Evolutionary conservation across 2,888 invertebrate genomes (phyloP), one percentile per base, ranked within the genome.

Genomic region (Stegophylla sp.): DNA sequence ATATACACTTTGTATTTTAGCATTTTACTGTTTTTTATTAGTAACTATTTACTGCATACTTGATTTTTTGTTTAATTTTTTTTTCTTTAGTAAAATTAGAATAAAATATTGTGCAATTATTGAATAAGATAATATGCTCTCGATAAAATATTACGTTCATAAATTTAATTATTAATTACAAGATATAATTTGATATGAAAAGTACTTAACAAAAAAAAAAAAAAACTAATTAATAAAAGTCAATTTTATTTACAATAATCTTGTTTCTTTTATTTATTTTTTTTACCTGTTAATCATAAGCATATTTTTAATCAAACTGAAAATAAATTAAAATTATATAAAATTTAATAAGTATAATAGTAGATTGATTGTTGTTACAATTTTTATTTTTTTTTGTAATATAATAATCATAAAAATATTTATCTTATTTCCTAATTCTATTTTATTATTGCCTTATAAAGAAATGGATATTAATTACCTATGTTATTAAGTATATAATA

Each of bases 11-110:
- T 48, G 71, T 63, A 59, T 71, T 79, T 41, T 48, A 71, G 59
- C 59, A 77, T 77, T 69, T 34, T 69, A 69, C 67, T 77, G 45
- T 67, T 77, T n/a, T n/a, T n/a, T n/a, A n/a, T n/a, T 69, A 59
- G 59, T 28, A 67, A 67, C 43, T 67, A 77, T 77, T 77, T 77
- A 77, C 56, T 56, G 43, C 77, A 51, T 64, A 48, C 66, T n/a
- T 20, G 28, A n/a, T n/a, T 28, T 71, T 63, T 63, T 75, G 28
- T 75, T 63, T 43, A 48, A 48, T 28, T 45, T 26, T 20, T 43
- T 63, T 75, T 66, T 67, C 45, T 13, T 9, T 59, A 77, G 59
- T 28, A 59, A 77, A 77, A 41, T 34, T 59, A 59, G 28, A 77
- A 34, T 34, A 69, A 69, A 77, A 17, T 59, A 48, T 69, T 77